These are phyloP conservation scores for Myopa testacea DNA, from an alignment of 2,888 invertebrate species.

Conservation along the genomic window DNA sequence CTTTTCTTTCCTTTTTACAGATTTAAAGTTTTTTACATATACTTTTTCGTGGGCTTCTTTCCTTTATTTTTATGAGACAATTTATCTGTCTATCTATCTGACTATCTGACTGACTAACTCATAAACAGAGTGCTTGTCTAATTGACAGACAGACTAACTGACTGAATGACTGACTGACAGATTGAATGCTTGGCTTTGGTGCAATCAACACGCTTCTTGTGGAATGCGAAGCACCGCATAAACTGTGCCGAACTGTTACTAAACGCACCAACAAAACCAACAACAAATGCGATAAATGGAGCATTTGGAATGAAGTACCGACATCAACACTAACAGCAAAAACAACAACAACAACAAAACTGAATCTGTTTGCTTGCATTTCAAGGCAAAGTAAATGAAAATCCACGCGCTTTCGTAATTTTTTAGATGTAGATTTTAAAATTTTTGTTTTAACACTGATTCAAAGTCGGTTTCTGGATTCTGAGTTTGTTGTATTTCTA, in stretches of 20 bases:
- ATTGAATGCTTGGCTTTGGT: conserved; percentile 9
- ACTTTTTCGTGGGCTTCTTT: too few relatives aligned
- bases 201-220: conserved; percentile 31
- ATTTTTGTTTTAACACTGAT: too few relatives aligned
- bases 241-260: neutral
- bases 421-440: neutral
- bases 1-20: too few relatives aligned
- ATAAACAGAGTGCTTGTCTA: neutral
- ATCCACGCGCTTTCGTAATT: neutral
- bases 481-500: too few relatives aligned
- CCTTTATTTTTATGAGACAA: neutral
- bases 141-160: neutral
- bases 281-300: neutral
- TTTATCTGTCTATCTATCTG: neutral
- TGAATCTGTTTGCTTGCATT: neutral
- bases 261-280: neutral
- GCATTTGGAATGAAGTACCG: neutral
- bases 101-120: neutral
- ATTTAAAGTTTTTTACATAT: too few relatives aligned
- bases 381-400: neutral
- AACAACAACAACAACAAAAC: neutral
- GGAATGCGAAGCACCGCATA: neutral
- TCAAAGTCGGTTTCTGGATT: too few relatives aligned
- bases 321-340: neutral
- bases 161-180: neutral